Evolutionary conservation across 37 sponge, comb jelly and placozoan genomes (phyloP), one percentile per base, ranked within the genome.

Genomic region (Diacarnus erythraeanus): DNA sequence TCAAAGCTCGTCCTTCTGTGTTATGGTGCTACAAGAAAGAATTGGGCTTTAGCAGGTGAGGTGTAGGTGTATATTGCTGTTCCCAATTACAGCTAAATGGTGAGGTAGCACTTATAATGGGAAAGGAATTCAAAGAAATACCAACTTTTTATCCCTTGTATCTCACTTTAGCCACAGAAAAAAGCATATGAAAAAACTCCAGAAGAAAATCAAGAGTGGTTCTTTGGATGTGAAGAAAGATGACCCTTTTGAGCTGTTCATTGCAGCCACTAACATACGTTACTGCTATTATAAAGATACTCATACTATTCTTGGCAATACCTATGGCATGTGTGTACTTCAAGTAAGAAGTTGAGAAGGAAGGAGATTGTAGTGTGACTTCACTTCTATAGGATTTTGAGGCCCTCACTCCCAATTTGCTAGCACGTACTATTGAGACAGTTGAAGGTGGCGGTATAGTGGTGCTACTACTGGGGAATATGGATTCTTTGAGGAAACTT

Each of bases 11-110:
- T 15, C 99, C 99, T 1, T 66, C 76, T 40, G 89, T 98, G 5
- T 84, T 98, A 38, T 98, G 99, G 99, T 98, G 99, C 78, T 98
- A 98, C 86, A 98, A 98, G 88, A 95, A 95, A 40, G 99, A 98
- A 76, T 84, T 98, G 22, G 99, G 96, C 1, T 98, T 98, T 79
- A 95, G 89, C 78, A 95, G 90, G 92, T 93, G 25, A n/a, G 54
- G 2, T 29, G 57, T 9, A 23, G 43, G 57, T 20, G 10, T 9
- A 69, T 18, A 61, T 20, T 27, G 25, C 20, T 61, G 64, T 23
- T 6, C 25, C 9, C 30, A 20, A 23, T 61, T n/a, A n/a, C n/a
- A n/a, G n/a, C n/a, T n/a, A n/a, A n/a, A n/a, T n/a, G n/a, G n/a
- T n/a, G n/a, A n/a, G n/a, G n/a, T n/a, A n/a, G n/a, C n/a, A n/a